These are phyloP conservation scores for Cyprinella venusta DNA, from an alignment of 2,797 vertebrate genomes.

Conservation along the genomic window DNA sequence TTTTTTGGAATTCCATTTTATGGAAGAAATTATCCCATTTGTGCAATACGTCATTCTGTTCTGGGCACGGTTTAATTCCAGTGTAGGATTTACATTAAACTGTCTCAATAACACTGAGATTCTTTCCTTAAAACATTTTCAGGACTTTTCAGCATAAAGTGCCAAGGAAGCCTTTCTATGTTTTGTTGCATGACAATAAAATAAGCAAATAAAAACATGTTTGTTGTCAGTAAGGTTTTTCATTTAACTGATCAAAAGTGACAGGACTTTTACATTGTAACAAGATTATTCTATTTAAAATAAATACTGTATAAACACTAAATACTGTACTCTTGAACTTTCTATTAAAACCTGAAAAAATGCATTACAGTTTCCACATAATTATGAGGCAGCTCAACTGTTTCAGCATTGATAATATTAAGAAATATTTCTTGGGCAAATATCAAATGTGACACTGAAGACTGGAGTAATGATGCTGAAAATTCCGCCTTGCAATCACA, in stretches of 20 bases:
- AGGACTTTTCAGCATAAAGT: neutral
- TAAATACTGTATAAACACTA: neutral
- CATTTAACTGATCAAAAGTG: neutral
- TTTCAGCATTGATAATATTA: neutral
- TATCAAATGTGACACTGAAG: neutral
- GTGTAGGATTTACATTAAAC: neutral
- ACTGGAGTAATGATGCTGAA: neutral
- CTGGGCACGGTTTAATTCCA: neutral
- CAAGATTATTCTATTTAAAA: neutral
- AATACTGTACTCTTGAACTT: neutral
- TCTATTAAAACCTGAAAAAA: neutral
- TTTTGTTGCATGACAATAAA: neutral
- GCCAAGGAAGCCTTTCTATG: neutral
- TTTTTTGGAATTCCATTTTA: constrained; percentile 15
- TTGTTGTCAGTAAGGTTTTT: neutral
- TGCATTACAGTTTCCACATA: neutral
- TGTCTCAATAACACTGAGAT: neutral
- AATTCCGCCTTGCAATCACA: neutral
- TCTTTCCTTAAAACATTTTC: neutral
- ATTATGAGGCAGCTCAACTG: neutral
- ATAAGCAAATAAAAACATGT: neutral
- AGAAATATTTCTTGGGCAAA: neutral
- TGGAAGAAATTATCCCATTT: constrained; percentile 13
- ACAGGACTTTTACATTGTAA: neutral
- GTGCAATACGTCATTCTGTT: constrained; percentile 10